Conservation (phyloP, 2,888 invertebrate genomes). For the Perdita meconis region DNA sequence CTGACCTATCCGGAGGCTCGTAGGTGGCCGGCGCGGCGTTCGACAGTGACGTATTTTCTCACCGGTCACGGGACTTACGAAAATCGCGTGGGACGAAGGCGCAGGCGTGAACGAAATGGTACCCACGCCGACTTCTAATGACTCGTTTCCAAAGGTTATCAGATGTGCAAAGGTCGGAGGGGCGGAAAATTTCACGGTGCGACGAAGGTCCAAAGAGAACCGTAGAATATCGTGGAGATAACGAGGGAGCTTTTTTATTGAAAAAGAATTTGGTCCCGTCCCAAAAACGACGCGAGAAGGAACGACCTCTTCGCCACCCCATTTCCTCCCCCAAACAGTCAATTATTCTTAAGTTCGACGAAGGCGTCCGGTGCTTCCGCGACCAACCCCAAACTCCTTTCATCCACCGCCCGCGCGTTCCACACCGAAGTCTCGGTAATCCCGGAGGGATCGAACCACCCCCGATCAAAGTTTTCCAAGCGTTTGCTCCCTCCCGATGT, state of each 20-base stretch:
- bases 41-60: not conserved
- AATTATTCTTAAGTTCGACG: not conserved
- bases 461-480: not conserved
- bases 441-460: not conserved
- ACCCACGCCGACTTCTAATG: no score
- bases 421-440: not conserved
- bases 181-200: no score
- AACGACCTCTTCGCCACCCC: no score
- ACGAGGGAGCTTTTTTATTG: no score
- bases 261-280: not conserved
- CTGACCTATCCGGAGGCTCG: slow-evolving; percentile 28
- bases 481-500: not conserved
- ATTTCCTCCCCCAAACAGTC: no score
- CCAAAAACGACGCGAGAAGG: no score
- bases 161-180: no score
- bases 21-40: slow-evolving; percentile 8
- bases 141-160: no score
- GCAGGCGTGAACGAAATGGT: no score
- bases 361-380: not conserved
- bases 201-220: no score
- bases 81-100: slow-evolving; percentile 18
- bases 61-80: not conserved
- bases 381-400: not conserved
- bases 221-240: no score
- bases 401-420: not conserved